phyloP scores from a whole-genome alignment of 2,797 vertebrate species.

The Mus minutoides region DNA sequence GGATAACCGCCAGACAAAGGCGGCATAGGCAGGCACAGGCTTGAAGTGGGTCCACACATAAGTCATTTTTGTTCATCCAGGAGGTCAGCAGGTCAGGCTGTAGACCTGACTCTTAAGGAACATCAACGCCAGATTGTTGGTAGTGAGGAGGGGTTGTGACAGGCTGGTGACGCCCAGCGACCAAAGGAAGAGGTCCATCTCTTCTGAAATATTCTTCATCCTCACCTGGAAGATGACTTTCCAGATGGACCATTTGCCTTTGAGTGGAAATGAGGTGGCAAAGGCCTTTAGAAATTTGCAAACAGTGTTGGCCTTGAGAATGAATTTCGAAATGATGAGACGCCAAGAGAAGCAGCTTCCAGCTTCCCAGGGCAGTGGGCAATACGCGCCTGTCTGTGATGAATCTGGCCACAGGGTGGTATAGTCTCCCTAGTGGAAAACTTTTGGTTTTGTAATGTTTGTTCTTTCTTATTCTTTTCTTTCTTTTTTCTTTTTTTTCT shows the following conservation, averaged over 20 bases:
- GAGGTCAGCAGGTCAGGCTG: conserved; percentile 65
- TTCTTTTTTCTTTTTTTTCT: background rate
- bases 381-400: conserved; percentile 61
- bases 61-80: conserved; percentile 72
- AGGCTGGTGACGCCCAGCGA: conserved; percentile 68
- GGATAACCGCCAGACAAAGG: conserved; percentile 48
- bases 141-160: conserved; percentile 66
- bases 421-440: conserved; percentile 84
- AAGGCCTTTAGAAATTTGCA: conserved; percentile 74
- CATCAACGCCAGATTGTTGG: conserved; percentile 77
- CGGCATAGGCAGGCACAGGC: conserved; percentile 59
- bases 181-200: conserved; percentile 74
- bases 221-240: conserved; percentile 66
- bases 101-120: conserved; percentile 75
- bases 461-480: background rate
- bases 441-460: conserved; percentile 26
- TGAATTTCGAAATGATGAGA: background rate
- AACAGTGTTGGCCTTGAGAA: conserved; percentile 50
- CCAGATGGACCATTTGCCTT: conserved; percentile 58
- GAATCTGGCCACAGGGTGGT: conserved; percentile 87
- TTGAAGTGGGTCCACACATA: conserved; percentile 35
- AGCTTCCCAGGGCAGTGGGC: conserved; percentile 11
- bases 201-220: conserved; percentile 75
- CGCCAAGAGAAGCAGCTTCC: conserved; percentile 7
- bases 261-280: conserved; percentile 59